These are phyloP conservation scores for Cydia splendana DNA, from an alignment of 1,140 invertebrate genomes.

Conservation along the genomic window DNA sequence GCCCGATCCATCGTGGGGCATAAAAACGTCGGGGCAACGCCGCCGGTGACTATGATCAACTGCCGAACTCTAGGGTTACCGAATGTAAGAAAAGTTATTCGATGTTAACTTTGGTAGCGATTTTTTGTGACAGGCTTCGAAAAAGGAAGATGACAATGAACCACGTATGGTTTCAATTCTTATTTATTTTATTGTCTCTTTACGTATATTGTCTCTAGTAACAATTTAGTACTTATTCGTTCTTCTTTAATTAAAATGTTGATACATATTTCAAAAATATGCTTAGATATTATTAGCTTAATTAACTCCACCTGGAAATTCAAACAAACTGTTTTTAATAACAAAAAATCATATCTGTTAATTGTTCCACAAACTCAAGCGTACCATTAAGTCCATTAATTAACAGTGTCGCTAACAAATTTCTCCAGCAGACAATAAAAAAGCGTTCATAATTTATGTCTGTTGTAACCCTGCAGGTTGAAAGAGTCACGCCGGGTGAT, in stretches of 20 bases:
- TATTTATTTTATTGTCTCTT: neutral
- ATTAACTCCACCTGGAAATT: neutral
- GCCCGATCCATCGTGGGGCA: conserved; percentile 55
- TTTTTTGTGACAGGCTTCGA: neutral
- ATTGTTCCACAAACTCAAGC: conserved; percentile 42
- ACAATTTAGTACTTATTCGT: neutral
- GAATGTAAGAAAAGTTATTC: conserved; percentile 4
- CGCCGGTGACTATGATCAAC: conserved; percentile 61
- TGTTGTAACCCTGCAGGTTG: conserved; percentile 73
- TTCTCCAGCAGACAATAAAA: conserved; percentile 65
- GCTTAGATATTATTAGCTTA: neutral
- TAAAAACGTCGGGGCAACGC: conserved; percentile 58
- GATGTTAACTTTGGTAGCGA: neutral
- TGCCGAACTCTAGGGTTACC: conserved; percentile 48
- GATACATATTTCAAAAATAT: conserved; percentile 2
- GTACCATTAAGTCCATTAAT: conserved; percentile 75
- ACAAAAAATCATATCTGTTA: conserved; percentile 28
- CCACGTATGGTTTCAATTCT: neutral
- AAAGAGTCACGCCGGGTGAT: conserved; percentile 78
- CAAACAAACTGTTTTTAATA: neutral
- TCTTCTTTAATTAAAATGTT: neutral
- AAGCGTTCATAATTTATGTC: conserved; percentile 70
- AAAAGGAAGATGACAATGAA: neutral
- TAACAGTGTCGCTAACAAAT: conserved; percentile 71
- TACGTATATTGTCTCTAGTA: too few species aligned